Evolutionary conservation across 2,113 vertebrate genomes (phyloP), one percentile per base, ranked within the genome.

Genomic region (Leptobrachium leishanense): DNA sequence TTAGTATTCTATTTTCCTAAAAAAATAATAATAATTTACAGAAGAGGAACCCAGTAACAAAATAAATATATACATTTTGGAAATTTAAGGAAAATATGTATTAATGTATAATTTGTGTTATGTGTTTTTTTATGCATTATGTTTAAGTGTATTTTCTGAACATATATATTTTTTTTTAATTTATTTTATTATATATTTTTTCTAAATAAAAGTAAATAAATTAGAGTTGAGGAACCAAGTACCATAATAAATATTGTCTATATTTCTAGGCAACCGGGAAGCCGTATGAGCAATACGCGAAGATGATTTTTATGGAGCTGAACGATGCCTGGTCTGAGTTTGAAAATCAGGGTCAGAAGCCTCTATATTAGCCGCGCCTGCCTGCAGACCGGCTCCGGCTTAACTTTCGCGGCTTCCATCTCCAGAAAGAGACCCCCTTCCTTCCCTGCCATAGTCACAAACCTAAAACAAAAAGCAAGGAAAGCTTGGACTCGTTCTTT

Each of bases 231-330:
- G 8, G 8, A 50, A 50, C 46, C 46, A 50, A 50, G 46, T 4
- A 31, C 20, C 20, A 31, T 31, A 31, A 50, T 50, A 50, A 50
- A 50, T 50, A 50, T 80, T 77, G 65, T 81, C 7, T 90, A 31
- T 31, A 31, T 74, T 84, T 84, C 1, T 77, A 99, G 98, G 98
- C 98, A 8, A 99, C 98, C 2, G 98, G 97, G 81, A 93, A 99
- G 88, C 96, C 97, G 7, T 99, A 99, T 83, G 98, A 99, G 95
- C 98, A 99, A 88, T 99, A 99, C 83, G 98, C 98, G 94, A 99
- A 99, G 95, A 98, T 99, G 98, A 99, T 99, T 90, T 99, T 99
- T 91, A 98, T 99, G 96, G 98, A 99, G 91, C 89, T 99, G 74
- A 99, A 99, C 31, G 97, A 99, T 77, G 98, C 98, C 86, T 99